A percentile compares a stretch with the other conserved stretches of the same genome.
phyloP scores from a whole-genome alignment of 2,888 invertebrate species.

The Hetaerina titia region DNA sequence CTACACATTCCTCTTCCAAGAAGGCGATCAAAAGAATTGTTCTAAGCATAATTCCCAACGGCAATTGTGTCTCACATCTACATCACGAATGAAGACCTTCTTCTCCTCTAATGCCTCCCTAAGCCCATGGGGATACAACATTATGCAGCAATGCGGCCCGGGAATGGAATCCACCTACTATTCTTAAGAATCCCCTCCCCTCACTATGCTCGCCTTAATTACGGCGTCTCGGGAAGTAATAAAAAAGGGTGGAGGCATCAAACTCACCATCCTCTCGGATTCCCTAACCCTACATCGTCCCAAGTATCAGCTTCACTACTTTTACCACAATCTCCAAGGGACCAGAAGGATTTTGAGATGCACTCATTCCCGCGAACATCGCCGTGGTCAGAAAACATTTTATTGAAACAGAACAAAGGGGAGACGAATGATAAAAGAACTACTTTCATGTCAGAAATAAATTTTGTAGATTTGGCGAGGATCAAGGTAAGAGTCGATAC shows the following conservation, averaged over 20 bases:
- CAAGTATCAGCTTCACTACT: neutral
- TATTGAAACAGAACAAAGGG: neutral
- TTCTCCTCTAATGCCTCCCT: neutral
- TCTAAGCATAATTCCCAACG: neutral
- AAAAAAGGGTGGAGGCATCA: neutral
- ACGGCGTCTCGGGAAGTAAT: neutral
- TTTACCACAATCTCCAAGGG: neutral
- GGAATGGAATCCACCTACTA: slow-evolving; percentile 20
- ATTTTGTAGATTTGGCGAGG: too few relatives aligned
- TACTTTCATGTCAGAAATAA: too few relatives aligned
- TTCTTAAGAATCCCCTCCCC: slow-evolving; percentile 10
- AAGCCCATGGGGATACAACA: neutral
- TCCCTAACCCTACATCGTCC: neutral
- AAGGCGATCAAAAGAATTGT: neutral
- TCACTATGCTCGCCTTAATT: neutral
- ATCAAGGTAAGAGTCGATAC: too few relatives aligned
- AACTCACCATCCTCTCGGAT: neutral
- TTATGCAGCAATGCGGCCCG: slow-evolving; percentile 24
- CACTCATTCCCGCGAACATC: neutral
- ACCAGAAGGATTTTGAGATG: neutral
- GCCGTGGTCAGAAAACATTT: neutral
- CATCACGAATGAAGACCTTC: neutral
- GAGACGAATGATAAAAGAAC: neutral
- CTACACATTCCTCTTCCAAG: neutral
- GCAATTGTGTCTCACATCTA: neutral